A percentile compares a stretch with the other conserved stretches of the same genome.
Evolutionary conservation across 2,113 vertebrate species (phyloP).

Genomic region (Prolemur simus): DNA sequence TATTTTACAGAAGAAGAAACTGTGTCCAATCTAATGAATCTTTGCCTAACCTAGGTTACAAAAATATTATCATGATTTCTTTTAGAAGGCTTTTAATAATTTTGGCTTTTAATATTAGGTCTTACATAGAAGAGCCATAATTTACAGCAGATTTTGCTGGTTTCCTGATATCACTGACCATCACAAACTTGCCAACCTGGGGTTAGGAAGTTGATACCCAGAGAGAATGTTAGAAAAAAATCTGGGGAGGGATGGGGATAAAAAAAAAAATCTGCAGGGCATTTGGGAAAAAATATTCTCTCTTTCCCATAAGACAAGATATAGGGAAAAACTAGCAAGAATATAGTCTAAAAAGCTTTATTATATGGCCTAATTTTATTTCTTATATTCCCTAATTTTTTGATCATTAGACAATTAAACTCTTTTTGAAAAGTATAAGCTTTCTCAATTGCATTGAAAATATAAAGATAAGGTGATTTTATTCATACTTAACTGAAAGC

Average conservation of each 20-base stretch:
- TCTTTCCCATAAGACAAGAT: background rate
- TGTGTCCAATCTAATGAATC: background rate
- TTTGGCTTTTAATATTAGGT: background rate
- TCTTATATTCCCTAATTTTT: background rate
- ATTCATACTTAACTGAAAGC: background rate
- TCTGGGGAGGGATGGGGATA: no score
- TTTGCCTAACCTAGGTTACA: background rate
- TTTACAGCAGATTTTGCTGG: background rate
- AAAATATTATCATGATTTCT: background rate
- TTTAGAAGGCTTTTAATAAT: background rate
- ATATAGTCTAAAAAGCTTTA: background rate
- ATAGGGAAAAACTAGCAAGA: background rate
- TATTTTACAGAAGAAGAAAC: constrained; percentile 16
- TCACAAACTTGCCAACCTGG: background rate
- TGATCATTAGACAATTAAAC: background rate
- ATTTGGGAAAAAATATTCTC: background rate
- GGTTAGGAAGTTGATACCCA: background rate
- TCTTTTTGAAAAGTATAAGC: background rate
- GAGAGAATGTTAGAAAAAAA: background rate
- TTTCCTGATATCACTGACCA: background rate
- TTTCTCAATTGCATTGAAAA: constrained; percentile 21
- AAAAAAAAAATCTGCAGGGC: background rate
- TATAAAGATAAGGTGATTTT: background rate
- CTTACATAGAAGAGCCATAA: background rate
- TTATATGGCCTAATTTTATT: background rate